Conservation (phyloP, 1,140 invertebrate species). For the Druon quercuslanigerum region DNA sequence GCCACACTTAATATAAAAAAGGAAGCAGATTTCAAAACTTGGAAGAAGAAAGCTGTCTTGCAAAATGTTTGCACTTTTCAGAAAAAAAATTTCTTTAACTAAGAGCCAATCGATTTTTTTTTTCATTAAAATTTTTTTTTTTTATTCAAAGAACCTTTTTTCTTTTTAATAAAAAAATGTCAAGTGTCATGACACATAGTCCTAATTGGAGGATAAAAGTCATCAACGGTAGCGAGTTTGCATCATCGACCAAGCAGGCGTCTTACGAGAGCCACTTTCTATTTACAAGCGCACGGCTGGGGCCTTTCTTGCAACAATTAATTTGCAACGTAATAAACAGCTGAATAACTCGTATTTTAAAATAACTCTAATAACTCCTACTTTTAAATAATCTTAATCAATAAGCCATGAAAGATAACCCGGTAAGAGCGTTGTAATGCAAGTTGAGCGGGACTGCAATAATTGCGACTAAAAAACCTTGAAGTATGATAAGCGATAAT, state of each 20-base stretch:
- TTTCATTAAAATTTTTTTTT: too few relatives aligned
- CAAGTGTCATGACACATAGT: background rate
- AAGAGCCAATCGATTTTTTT: too few relatives aligned
- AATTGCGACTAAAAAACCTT: background rate
- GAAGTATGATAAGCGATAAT: background rate
- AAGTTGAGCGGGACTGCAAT: background rate
- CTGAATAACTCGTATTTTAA: background rate
- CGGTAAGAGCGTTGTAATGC: too few relatives aligned
- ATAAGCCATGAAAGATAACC: background rate
- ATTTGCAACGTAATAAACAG: background rate
- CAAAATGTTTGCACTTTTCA: too few relatives aligned
- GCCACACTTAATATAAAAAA: constrained; percentile 11
- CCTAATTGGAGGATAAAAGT: background rate
- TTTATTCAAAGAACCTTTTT: too few relatives aligned
- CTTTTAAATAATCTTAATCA: constrained; percentile 2
- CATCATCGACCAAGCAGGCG: background rate
- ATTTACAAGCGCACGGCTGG: background rate
- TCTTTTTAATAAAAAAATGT: too few relatives aligned
- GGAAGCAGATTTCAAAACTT: too few relatives aligned
- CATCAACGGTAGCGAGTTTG: constrained; percentile 12
- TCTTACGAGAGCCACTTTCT: constrained; percentile 5
- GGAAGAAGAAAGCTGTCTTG: too few relatives aligned
- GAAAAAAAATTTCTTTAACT: too few relatives aligned
- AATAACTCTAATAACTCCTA: background rate
- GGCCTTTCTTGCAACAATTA: constrained; percentile 8